phyloP scores from a whole-genome alignment of 2,888 invertebrate species.

The Caenorhabditis macrosperma region DNA sequence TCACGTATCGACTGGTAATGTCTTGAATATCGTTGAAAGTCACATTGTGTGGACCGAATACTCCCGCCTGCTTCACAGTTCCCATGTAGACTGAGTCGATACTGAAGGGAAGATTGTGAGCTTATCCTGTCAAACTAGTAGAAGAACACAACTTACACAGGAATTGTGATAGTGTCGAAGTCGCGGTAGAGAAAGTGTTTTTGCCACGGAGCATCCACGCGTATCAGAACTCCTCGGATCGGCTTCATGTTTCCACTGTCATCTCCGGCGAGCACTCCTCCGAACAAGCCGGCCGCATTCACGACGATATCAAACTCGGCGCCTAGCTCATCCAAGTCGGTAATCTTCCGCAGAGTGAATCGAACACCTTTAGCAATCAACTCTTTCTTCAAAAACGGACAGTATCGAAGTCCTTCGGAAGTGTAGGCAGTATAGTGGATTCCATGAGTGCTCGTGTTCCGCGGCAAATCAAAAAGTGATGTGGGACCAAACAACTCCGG shows the following conservation, averaged over 20 bases:
- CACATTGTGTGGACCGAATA: constrained; percentile 40
- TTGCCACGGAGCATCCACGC: constrained; percentile 91
- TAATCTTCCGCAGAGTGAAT: constrained; percentile 56
- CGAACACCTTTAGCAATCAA: constrained; percentile 56
- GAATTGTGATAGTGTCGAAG: constrained; percentile 69
- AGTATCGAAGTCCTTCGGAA: constrained; percentile 67
- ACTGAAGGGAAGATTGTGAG: constrained; percentile 39
- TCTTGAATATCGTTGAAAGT: constrained; percentile 59
- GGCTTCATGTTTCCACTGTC: constrained; percentile 67
- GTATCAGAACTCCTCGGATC: constrained; percentile 43
- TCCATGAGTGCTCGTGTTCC: constrained; percentile 44
- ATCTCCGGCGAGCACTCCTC: constrained; percentile 80
- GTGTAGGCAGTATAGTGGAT: constrained; percentile 72
- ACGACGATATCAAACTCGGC: constrained; percentile 81
- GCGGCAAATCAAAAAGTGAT: constrained; percentile 42
- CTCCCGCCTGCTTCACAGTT: constrained; percentile 62
- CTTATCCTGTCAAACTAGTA: too few relatives aligned
- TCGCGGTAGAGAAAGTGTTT: constrained; percentile 87
- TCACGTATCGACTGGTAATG: constrained; percentile 56
- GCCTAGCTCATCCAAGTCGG: constrained; percentile 61
- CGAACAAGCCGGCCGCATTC: constrained; percentile 82
- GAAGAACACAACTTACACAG: constrained; percentile 49
- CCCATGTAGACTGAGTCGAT: constrained; percentile 66
- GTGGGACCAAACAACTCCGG: constrained; percentile 54
- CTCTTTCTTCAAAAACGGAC: constrained; percentile 65